These are phyloP conservation scores for Oriolus oriolus DNA, from an alignment of 2,113 vertebrate species.

Conservation along the genomic window DNA sequence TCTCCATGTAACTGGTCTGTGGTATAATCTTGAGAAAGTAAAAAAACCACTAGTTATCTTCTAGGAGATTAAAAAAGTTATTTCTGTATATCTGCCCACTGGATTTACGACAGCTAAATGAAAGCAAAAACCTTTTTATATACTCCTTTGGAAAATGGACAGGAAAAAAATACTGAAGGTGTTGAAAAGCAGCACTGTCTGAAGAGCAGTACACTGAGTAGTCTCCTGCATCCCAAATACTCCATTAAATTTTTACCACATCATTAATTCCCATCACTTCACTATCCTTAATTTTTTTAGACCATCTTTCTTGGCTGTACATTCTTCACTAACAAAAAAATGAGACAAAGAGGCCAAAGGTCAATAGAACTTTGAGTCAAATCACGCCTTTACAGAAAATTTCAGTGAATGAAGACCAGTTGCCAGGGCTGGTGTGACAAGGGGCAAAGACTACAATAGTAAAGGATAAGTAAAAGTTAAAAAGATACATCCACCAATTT, in stretches of 20 bases:
- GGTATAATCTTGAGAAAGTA: background rate
- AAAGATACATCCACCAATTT: background rate
- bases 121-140: background rate
- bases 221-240: background rate
- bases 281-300: background rate
- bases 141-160: background rate
- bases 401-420: background rate
- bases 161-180: background rate
- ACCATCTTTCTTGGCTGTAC: background rate
- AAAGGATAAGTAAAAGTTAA: background rate
- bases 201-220: background rate
- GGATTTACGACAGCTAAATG: background rate
- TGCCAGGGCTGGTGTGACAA: background rate
- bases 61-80: background rate
- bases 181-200: background rate
- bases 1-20: background rate
- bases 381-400: background rate
- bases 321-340: background rate
- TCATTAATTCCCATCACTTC: background rate
- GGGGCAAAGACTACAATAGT: background rate
- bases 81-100: background rate
- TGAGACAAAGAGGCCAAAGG: background rate
- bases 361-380: background rate
- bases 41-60: background rate
- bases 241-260: background rate